A percentile compares a stretch with the other conserved stretches of the same genome.
These are phyloP conservation scores for Sprattus sprattus DNA, from an alignment of 2,113 vertebrate species.

Conservation along the genomic window DNA sequence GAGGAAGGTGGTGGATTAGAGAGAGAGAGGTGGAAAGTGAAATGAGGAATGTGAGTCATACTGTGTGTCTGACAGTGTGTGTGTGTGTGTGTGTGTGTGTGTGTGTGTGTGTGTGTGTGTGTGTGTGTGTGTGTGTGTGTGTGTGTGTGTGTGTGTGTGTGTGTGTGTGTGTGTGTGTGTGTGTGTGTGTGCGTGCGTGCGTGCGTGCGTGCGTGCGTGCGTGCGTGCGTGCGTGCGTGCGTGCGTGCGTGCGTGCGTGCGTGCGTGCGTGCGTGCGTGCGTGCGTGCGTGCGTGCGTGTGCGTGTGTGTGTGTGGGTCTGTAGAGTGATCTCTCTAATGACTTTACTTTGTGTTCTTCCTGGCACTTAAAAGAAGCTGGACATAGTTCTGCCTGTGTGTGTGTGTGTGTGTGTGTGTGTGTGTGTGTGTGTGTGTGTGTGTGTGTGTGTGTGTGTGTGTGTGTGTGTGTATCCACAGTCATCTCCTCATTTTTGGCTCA, in stretches of 20 bases:
- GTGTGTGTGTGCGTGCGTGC: conserved; percentile 1
- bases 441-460: not conserved
- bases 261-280: too few species aligned
- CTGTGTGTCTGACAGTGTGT: not conserved
- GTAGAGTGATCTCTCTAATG: not conserved
- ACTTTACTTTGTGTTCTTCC: conserved; percentile 30
- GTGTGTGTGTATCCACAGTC: not conserved
- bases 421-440: conserved; percentile 16
- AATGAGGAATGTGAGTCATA: too few species aligned
- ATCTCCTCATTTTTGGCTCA: not conserved
- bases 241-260: not conserved
- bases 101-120: not conserved
- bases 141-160: not conserved
- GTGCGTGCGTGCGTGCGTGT: not conserved
- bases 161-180: not conserved
- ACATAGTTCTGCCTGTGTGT: conserved; percentile 10
- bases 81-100: conserved; percentile 7
- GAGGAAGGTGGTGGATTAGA: too few species aligned
- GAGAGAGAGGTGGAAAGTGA: too few species aligned
- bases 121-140: not conserved
- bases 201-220: too few species aligned
- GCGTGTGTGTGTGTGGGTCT: conserved; percentile 5
- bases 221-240: not conserved
- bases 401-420: not conserved
- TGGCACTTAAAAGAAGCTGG: not conserved